Conservation (phyloP, 2,888 invertebrate genomes). For the Microctonus hyperodae region DNA sequence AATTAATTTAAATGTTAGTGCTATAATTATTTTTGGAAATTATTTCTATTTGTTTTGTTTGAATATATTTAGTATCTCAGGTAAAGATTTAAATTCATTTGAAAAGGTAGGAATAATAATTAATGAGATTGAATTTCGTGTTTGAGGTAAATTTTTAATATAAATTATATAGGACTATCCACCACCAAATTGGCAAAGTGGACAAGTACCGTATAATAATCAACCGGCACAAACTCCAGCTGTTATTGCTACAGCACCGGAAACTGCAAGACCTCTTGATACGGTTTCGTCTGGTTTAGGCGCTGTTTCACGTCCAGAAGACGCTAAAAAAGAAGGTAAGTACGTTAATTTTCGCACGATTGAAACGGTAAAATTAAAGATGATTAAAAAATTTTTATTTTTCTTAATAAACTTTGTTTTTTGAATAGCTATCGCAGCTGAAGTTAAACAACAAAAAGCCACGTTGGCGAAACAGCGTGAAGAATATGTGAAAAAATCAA, state of each 20-base stretch:
- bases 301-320: constrained; percentile 54
- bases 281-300: constrained; percentile 43
- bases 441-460: constrained; percentile 83
- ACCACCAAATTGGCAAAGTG: constrained; percentile 58
- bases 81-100: constrained; percentile 45
- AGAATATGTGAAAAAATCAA: constrained; percentile 80
- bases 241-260: constrained; percentile 46
- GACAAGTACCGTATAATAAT: constrained; percentile 57
- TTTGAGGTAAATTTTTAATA: too few species aligned
- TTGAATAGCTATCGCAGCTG: constrained; percentile 77
- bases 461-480: constrained; percentile 81
- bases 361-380: not conserved
- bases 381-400: constrained; percentile 24
- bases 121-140: too few species aligned
- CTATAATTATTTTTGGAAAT: not conserved
- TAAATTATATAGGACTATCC: constrained; percentile 60
- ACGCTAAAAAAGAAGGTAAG: constrained; percentile 63
- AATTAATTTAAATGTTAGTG: not conserved
- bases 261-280: constrained; percentile 51
- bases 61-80: constrained; percentile 39
- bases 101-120: constrained; percentile 51
- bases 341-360: not conserved
- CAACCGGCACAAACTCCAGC: constrained; percentile 56
- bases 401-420: not conserved
- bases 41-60: not conserved